Base-by-base conservation (phyloP, 2,113 vertebrate genomes). In the Beaufortia kweichowensis region DNA sequence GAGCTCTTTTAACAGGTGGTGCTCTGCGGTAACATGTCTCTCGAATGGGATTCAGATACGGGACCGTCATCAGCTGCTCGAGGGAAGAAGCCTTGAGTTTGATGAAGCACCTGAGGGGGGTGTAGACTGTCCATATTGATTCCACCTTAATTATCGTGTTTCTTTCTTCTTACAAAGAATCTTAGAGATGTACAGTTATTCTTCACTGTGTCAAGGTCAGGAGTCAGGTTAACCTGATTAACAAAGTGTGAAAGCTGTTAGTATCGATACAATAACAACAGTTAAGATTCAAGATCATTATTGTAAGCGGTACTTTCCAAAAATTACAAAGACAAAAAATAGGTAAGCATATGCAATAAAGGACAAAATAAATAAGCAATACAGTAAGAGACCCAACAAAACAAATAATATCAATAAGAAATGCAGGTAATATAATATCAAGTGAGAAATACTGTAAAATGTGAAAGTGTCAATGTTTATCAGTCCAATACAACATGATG, bases 131-230 rank as follows among this genome's bases (percentile, higher is more conserved):
- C 50, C 3, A 3, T 26, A 70, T 70, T 6, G 50, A 70, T 70
- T 57, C 66, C 7, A 28, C 23, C 26, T 67, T 67, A n/a, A 67
- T 67, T 50, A 67, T 67, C 65, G n/a, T 41, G 24, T 67, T 56
- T 39, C 21, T 24, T 33, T 29, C 43, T 48, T 55, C 29, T 55
- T 69, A 70, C 55, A 29, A 4, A 56, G 29, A 23, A 11, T 65
- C 35, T 43, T 24, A 24, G 6, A 14, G 39, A 70, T 35, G n/a
- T 53, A 56, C 12, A 24, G 67, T 70, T 68, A 68, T 68, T 50
- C 65, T 29, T 31, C 33, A 56, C 19, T 10, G 8, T 56, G n/a
- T 23, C 29, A 70, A 56, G 50, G 67, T 19, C 23, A 56, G 23
- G 21, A 70, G 29, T 70, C 50, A 70, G 39, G 67, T 19, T 35